Percentiles rank a stretch among this genome's conserved stretches.
Conservation (phyloP, 2,113 vertebrate genomes). For the Pterophyllum scalare region DNA sequence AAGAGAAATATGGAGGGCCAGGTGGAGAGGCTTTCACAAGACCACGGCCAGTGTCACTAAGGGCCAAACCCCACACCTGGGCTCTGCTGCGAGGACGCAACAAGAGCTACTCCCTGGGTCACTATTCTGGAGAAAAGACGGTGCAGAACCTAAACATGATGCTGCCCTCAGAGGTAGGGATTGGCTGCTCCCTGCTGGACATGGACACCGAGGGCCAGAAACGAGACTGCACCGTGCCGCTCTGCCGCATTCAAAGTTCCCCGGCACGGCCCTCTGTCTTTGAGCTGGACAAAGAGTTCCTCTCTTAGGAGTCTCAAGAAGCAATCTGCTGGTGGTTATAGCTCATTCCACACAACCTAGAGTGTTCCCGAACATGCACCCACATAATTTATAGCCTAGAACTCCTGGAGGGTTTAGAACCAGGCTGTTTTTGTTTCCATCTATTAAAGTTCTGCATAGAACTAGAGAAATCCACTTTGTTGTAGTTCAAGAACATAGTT, state of each 20-base stretch:
- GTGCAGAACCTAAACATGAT: constrained; percentile 69
- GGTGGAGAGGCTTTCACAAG: constrained; percentile 66
- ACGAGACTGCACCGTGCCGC: constrained; percentile 87
- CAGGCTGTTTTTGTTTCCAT: constrained; percentile 41
- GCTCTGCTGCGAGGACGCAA: constrained; percentile 79
- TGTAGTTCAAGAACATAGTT: constrained; percentile 37
- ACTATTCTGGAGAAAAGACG: constrained; percentile 71
- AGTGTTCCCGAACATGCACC: constrained; percentile 23
- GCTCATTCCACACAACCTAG: neutral
- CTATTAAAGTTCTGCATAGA: constrained; percentile 13
- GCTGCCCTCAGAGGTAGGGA: constrained; percentile 74
- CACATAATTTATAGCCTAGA: constrained; percentile 4
- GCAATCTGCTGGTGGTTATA: constrained; percentile 4
- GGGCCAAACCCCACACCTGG: constrained; percentile 80
- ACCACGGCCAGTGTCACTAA: constrained; percentile 80
- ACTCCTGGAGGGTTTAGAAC: constrained; percentile 52
- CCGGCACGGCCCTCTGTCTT: constrained; percentile 80
- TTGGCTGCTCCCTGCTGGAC: constrained; percentile 86
- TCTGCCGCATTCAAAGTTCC: constrained; percentile 87
- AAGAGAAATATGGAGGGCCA: constrained; percentile 31
- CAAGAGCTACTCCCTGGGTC: constrained; percentile 81
- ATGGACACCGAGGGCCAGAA: constrained; percentile 89
- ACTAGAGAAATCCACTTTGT: constrained; percentile 23
- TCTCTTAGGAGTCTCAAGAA: constrained; percentile 77
- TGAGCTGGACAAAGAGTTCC: constrained; percentile 90